Evolutionary conservation across 2,113 vertebrate species (phyloP).

Genomic region (Anolis carolinensis): DNA sequence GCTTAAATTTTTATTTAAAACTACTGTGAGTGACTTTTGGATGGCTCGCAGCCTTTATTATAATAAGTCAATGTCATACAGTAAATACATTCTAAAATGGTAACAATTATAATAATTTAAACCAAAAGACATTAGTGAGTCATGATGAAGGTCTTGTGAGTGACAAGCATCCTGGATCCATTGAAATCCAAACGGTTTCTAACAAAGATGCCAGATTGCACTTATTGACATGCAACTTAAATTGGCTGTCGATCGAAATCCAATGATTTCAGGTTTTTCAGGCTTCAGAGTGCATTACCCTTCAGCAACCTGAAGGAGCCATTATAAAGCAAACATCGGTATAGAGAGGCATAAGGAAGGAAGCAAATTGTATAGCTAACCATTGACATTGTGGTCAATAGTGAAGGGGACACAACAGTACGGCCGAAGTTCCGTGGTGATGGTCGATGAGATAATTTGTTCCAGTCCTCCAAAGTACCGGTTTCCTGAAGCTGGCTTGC

Average conservation of each 20-base stretch:
- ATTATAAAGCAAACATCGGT: background rate
- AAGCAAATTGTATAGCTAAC: conserved; percentile 43
- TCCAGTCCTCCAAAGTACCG: conserved; percentile 91
- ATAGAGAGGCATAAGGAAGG: background rate
- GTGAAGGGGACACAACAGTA: conserved; percentile 87
- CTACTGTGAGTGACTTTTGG: background rate
- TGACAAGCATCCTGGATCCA: background rate
- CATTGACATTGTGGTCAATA: conserved; percentile 68
- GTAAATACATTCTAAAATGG: background rate
- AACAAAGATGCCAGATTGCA: conserved; percentile 1
- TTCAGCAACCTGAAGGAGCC: background rate
- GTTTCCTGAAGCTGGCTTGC: conserved; percentile 93
- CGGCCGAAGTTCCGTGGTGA: conserved; percentile 87
- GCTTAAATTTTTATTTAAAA: background rate
- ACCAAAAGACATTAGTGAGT: background rate
- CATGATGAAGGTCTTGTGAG: background rate
- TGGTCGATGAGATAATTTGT: conserved; percentile 96
- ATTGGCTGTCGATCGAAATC: background rate
- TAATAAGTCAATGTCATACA: background rate
- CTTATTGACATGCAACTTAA: background rate
- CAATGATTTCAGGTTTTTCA: background rate
- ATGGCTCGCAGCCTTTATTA: background rate
- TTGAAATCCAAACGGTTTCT: background rate
- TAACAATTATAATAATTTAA: background rate
- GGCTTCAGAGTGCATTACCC: conserved; percentile 7